These are phyloP conservation scores for Athalia cordata DNA, from an alignment of 2,888 invertebrate species.

Conservation along the genomic window DNA sequence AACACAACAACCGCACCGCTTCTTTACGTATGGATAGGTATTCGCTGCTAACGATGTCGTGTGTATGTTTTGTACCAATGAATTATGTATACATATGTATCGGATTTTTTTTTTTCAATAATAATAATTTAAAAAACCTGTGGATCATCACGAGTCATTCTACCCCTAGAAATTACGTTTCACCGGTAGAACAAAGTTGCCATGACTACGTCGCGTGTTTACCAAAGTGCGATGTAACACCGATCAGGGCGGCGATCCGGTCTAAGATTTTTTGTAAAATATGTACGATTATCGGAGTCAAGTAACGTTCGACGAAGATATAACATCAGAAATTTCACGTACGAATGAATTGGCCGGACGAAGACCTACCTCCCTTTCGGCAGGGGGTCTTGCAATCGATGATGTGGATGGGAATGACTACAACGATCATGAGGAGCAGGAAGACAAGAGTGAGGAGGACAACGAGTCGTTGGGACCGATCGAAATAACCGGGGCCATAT, in stretches of 20 bases:
- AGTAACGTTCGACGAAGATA: not conserved
- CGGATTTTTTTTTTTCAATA: slow-evolving; percentile 65
- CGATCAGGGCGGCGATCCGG: too few relatives aligned
- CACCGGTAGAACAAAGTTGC: slow-evolving; percentile 6
- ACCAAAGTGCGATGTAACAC: not conserved
- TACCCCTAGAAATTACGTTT: not conserved
- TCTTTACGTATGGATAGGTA: slow-evolving; percentile 64
- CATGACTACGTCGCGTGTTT: slow-evolving; percentile 23
- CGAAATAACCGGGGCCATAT: slow-evolving; percentile 74
- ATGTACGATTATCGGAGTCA: not conserved
- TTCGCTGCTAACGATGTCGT: slow-evolving; percentile 62
- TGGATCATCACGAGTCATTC: not conserved
- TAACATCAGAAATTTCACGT: not conserved
- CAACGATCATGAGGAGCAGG: not conserved
- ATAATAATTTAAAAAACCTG: slow-evolving; percentile 49
- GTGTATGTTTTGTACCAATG: slow-evolving; percentile 69
- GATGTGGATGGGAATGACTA: not conserved
- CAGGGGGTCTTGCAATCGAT: not conserved
- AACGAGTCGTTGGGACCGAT: slow-evolving; percentile 50
- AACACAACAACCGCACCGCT: slow-evolving; percentile 38
- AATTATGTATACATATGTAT: slow-evolving; percentile 58
- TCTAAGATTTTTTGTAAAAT: not conserved
- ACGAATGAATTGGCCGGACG: not conserved
- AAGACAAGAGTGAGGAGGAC: not conserved
- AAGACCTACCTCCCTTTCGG: not conserved